Evolutionary conservation across 2,113 vertebrate genomes (phyloP), one percentile per base, ranked within the genome.

Genomic region (Lycaon pictus): DNA sequence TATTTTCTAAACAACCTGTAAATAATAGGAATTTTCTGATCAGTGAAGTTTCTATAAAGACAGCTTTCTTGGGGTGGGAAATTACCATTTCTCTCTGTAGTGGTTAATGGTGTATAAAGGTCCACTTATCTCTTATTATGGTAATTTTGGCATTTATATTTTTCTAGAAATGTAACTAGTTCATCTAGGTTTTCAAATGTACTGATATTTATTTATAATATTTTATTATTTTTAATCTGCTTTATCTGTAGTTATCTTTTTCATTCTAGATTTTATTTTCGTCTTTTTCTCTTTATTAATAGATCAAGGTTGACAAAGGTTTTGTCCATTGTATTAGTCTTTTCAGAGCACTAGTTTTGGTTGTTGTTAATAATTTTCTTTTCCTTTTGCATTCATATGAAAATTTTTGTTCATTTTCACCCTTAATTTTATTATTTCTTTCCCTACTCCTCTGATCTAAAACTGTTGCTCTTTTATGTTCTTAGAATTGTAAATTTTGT

Each of bases 181-280:
- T 93, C 69, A 90, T 16, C 35, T 85, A 81, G 32, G 71, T 65
- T 89, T 96, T 74, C 56, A 77, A 81, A 90, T 56, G 27, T 88
- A 48, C 35, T 93, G 71, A 65, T 62, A 82, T 22, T 71, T 86
- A 29, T 87, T 87, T 67, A 81, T 51, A 65, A 72, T 63, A 60
- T 84, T 86, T 89, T 82, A 56, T 53, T 90, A 55, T 83, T 90
- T 84, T 62, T 71, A 71, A 90, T 86, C 62, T 89, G 81, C 35
- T 48, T 48, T 48, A 74, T 55, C 20, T 93, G 10, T n/a, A 96
- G 35, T 56, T 74, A 72, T 82, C 12, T 89, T 89, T 91, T 91
- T 71, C 7, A 96, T 94, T 76, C 11, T 11, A 22, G 12, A 82
- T 63, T 86, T 92, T 90, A 48, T 91, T 94, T 92, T 67, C 11